phyloP scores from a whole-genome alignment of 1,140 invertebrate species.

The Leguminivora glycinivorella region DNA sequence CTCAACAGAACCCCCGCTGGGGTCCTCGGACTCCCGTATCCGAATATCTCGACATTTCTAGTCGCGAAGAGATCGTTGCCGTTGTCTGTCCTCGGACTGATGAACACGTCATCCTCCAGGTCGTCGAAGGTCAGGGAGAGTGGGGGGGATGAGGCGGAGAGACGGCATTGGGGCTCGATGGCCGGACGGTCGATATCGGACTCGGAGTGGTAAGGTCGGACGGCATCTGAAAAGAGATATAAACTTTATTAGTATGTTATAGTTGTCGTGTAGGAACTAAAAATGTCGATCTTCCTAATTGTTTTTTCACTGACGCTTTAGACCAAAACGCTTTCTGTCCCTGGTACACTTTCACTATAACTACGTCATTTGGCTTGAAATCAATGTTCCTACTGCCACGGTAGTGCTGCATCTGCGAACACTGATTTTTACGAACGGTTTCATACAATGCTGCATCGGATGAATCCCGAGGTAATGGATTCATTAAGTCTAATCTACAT shows the following conservation, averaged over 20 bases:
- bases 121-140: conserved; percentile 62
- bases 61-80: conserved; percentile 65
- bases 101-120: conserved; percentile 68
- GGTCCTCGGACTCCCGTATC: conserved; percentile 58
- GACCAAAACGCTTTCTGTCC: too few relatives aligned
- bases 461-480: too few relatives aligned
- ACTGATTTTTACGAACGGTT: too few relatives aligned
- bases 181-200: conserved; percentile 56
- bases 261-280: too few relatives aligned
- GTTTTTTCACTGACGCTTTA: too few relatives aligned
- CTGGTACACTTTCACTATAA: too few relatives aligned
- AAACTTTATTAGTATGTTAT: not conserved
- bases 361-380: too few relatives aligned
- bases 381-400: too few relatives aligned
- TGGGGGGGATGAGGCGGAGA: conserved; percentile 64
- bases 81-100: conserved; percentile 54
- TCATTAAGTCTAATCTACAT: too few relatives aligned
- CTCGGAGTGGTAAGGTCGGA: conserved; percentile 55
- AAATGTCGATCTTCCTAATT: too few relatives aligned
- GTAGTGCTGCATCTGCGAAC: too few relatives aligned
- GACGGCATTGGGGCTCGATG: conserved; percentile 45
- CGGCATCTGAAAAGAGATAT: conserved; percentile 54
- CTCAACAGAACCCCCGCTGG: conserved; percentile 66
- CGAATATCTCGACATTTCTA: conserved; percentile 65
- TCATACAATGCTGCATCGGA: too few relatives aligned